A percentile compares a stretch with the other conserved stretches of the same genome.
These are phyloP conservation scores for Drosophila acutilabella DNA, from an alignment of 2,888 invertebrate species.

Conservation along the genomic window DNA sequence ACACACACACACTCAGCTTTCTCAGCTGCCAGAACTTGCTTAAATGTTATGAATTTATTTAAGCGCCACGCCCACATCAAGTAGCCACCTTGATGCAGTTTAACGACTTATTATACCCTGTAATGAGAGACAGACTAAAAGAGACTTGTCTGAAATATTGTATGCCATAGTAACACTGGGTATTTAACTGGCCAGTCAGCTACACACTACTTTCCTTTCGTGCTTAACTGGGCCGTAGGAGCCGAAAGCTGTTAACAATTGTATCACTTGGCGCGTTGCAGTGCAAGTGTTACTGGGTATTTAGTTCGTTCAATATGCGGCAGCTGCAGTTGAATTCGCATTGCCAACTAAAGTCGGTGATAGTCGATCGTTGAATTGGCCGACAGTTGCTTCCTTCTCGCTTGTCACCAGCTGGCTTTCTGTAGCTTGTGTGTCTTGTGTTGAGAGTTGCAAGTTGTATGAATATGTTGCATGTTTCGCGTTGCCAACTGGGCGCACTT, in stretches of 20 bases:
- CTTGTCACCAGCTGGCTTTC: conserved; percentile 47
- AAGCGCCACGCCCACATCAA: conserved; percentile 30
- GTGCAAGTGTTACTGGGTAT: conserved; percentile 67
- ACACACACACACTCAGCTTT: conserved; percentile 37
- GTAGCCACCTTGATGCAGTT: conserved; percentile 50
- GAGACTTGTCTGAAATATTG: no score
- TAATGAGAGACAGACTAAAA: no score
- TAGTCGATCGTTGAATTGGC: conserved; percentile 31
- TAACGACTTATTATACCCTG: conserved; percentile 24
- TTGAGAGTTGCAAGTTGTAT: conserved; percentile 1
- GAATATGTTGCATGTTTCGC: background rate
- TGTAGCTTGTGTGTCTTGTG: conserved; percentile 10
- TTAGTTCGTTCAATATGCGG: conserved; percentile 73
- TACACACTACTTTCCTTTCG: background rate
- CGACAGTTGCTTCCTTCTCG: conserved; percentile 73
- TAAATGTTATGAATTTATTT: conserved; percentile 1
- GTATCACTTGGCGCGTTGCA: conserved; percentile 16
- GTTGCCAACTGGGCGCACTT: conserved; percentile 30
- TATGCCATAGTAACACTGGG: background rate
- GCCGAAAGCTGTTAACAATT: conserved; percentile 9
- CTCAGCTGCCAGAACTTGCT: conserved; percentile 57
- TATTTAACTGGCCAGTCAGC: conserved; percentile 5
- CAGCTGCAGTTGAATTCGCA: conserved; percentile 14
- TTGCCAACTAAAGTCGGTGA: conserved; percentile 17
- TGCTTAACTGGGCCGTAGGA: conserved; percentile 35